A percentile compares a stretch with the other conserved stretches of the same genome.
phyloP scores from a whole-genome alignment of 2,797 vertebrate genomes.

The Aldrovandia affinis region DNA sequence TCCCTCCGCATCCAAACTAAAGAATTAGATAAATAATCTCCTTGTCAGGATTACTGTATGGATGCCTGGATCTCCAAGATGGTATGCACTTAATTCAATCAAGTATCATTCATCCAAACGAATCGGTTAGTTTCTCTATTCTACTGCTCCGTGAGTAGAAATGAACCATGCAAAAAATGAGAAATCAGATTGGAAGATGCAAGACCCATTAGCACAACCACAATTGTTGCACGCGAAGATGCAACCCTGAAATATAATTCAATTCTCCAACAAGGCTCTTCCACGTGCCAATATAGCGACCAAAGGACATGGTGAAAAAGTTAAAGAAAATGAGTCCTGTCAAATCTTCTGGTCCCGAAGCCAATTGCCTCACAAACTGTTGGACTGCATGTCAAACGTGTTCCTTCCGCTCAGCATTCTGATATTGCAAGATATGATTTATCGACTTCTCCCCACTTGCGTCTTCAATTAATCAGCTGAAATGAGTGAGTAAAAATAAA shows the following conservation, averaged over 20 bases:
- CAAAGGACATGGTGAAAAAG: not conserved
- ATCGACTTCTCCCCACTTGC: not conserved
- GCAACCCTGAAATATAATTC: not conserved
- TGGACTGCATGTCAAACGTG: not conserved
- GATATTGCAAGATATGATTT: not conserved
- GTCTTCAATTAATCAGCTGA: not conserved
- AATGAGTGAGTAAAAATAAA: slow-evolving; percentile 30
- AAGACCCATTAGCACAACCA: no score
- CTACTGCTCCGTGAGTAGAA: not conserved
- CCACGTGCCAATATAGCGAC: not conserved
- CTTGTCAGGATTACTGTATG: slow-evolving; percentile 70
- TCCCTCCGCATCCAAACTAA: slow-evolving; percentile 57
- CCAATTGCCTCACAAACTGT: not conserved
- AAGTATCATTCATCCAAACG: slow-evolving; percentile 2
- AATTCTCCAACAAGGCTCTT: not conserved
- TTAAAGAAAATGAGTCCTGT: not conserved
- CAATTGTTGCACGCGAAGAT: no score
- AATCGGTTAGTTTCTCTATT: slow-evolving; percentile 1
- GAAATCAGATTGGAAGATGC: not conserved
- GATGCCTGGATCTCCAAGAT: slow-evolving; percentile 9
- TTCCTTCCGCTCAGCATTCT: not conserved
- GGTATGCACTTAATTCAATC: slow-evolving; percentile 7
- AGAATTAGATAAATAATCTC: slow-evolving; percentile 55
- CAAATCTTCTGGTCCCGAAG: not conserved
- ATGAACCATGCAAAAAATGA: not conserved